Percentiles rank a stretch among this genome's conserved stretches.
phyloP scores from a whole-genome alignment of 2,797 vertebrate genomes.

The Falco naumanni region DNA sequence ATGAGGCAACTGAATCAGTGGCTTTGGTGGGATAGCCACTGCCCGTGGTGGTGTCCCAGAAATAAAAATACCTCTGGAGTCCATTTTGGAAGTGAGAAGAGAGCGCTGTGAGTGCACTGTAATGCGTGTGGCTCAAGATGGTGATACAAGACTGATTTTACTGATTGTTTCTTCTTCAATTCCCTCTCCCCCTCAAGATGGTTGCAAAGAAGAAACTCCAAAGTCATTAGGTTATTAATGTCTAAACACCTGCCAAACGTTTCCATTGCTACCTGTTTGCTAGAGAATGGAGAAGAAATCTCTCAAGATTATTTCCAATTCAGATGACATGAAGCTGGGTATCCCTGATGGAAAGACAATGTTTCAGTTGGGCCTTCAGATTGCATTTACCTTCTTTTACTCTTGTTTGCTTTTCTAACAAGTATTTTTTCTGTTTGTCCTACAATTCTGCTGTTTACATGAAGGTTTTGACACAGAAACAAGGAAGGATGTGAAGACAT shows the following conservation, averaged over 20 bases:
- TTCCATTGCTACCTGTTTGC: neutral
- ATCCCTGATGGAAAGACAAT: neutral
- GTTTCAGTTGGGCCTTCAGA: neutral
- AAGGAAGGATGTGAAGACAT: neutral
- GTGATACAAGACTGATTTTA: neutral
- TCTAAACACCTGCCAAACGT: neutral
- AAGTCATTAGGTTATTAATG: neutral
- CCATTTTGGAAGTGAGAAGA: neutral
- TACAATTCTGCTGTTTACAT: neutral
- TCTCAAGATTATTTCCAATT: neutral
- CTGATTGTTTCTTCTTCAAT: accelerated
- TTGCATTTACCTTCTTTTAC: neutral
- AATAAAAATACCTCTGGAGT: neutral
- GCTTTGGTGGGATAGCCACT: neutral
- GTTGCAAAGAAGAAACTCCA: neutral
- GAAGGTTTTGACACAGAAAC: neutral
- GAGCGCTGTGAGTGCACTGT: neutral
- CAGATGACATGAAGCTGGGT: neutral
- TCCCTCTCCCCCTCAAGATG: neutral
- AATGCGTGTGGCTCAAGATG: neutral
- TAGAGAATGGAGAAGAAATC: neutral
- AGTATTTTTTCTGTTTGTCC: neutral
- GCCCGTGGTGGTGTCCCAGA: neutral
- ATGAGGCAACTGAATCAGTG: neutral
- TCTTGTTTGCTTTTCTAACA: neutral